Evolutionary conservation across 2,113 vertebrate species (phyloP).

Genomic region (Hemibagrus wyckioides): DNA sequence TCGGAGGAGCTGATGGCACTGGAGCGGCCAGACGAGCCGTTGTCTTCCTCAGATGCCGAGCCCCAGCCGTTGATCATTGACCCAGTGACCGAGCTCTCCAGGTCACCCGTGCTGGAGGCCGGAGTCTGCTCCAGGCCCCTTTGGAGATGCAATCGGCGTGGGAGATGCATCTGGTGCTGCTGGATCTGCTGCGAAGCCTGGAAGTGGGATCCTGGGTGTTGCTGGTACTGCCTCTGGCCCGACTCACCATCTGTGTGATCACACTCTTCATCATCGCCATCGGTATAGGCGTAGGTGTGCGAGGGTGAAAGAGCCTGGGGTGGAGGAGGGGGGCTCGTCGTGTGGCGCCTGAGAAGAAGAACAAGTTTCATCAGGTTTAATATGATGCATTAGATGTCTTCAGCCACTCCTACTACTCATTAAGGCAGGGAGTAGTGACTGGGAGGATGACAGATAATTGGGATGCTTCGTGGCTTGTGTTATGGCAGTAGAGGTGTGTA

Average conservation of each 20-base stretch:
- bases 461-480: neutral
- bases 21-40: slow-evolving; percentile 93
- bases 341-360: slow-evolving; percentile 78
- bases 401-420: neutral
- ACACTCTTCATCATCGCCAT: slow-evolving; percentile 67
- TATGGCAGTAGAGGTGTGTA: neutral
- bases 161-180: slow-evolving; percentile 26
- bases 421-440: neutral
- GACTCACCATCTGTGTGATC: slow-evolving; percentile 88
- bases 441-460: neutral
- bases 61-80: slow-evolving; percentile 99
- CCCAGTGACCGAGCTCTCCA: slow-evolving; percentile 97
- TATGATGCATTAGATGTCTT: neutral
- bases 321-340: slow-evolving; percentile 88
- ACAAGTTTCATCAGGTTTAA: slow-evolving; percentile 16
- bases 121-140: slow-evolving; percentile 96
- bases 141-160: slow-evolving; percentile 79
- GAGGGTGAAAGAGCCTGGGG: slow-evolving; percentile 88
- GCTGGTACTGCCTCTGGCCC: slow-evolving; percentile 76
- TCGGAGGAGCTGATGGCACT: slow-evolving; percentile 94
- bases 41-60: slow-evolving; percentile 96
- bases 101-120: slow-evolving; percentile 93
- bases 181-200: slow-evolving; percentile 72
- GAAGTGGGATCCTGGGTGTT: slow-evolving; percentile 70
- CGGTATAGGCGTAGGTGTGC: slow-evolving; percentile 94